Base-by-base conservation (phyloP, 2,113 vertebrate genomes). In the Polypterus bichir region DNA sequence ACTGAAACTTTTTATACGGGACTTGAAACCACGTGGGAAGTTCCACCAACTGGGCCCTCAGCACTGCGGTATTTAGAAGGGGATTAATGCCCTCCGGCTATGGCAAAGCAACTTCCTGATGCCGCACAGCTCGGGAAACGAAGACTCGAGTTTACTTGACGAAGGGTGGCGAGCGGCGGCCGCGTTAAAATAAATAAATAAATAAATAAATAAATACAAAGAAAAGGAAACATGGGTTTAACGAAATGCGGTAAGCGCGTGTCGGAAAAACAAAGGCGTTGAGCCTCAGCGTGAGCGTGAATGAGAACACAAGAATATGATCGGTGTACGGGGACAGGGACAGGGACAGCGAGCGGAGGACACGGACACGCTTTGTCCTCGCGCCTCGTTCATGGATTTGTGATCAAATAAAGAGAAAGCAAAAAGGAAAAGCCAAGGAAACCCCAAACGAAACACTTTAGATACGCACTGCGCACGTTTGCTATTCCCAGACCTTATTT, bases 1-100 rank as follows among this genome's bases (percentile, higher is more conserved):
- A 76, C 79, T 72, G 81, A 82, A 94, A 91, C 82, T 83, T 89
- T 90, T 88, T 90, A 88, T 89, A 91, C 80, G 70, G 77, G 75
- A 85, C 78, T 78, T 65, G 70, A 76, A 80, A 89, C 89, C 91
- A 93, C 90, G 90, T 92, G 90, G 85, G 85, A 77, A 78, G 80
- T 76, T 82, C 86, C 76, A 79, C 88, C 89, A 89, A 89, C 82
- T 74, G 81, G 76, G 71, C 74, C 74, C 69, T 46, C 65, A 27
- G 27, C 27, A 2, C 27, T 27, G 27, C 27, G 73, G 67, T 49
- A 62, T 75, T 71, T 69, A 66, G 68, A 54, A 54, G 62, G 68
- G 77, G 77, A 80, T 83, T 78, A 77, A 82, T 77, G 72, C 73
- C 69, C 70, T 57, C 65, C 57, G 73, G 72, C 75, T 73, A 69